Evolutionary conservation across 1,140 invertebrate genomes (phyloP), one percentile per base, ranked within the genome.

Genomic region (Maniola jurtina): DNA sequence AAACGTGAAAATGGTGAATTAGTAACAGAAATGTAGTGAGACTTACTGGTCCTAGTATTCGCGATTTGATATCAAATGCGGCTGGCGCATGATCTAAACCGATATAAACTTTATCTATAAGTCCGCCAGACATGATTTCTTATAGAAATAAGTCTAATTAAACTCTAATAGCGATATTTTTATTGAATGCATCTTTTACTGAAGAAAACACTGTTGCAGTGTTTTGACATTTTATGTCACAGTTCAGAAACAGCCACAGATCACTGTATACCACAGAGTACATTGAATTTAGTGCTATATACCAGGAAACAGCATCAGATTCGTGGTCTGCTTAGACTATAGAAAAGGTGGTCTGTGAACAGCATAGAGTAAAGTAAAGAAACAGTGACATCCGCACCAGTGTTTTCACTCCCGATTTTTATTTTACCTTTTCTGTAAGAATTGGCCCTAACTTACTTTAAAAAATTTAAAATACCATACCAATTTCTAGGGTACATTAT

Each of bases 71-170:
- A 83, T 96, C 94, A 88, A 96, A 96, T 69, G 93, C 92, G 74
- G 94, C 92, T 36, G 95, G 95, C 55, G 95, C 94, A 92, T 95
- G 94, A 74, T 96, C 95, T 66, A 96, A 89, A 9, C 95, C 95
- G 76, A 96, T 92, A 72, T 94, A 95, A 68, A 96, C 92, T 88
- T 96, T 96, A 86, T 96, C 95, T 88, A 91, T 84, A 47, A 90
- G 81, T 58, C 86, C 85, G 61, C 84, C 85, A 61, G 88, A 88
- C 88, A 90, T 90, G 76, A 67, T 88, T 87, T 73, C 70, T 62
- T 57, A 54, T 35, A 56, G 62, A 61, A 69, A 70, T 66, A 52
- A 25, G 38, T 54, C 13, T 54, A 69, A 66, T 75, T 74, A 74
- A 59, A 56, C 54, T 66, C 66, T 72, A 76, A 69, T 76, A 77